Percentiles rank a stretch among this genome's conserved stretches.
Evolutionary conservation across 2,113 vertebrate genomes (phyloP).

Genomic region (Sceloporus tristichus): DNA sequence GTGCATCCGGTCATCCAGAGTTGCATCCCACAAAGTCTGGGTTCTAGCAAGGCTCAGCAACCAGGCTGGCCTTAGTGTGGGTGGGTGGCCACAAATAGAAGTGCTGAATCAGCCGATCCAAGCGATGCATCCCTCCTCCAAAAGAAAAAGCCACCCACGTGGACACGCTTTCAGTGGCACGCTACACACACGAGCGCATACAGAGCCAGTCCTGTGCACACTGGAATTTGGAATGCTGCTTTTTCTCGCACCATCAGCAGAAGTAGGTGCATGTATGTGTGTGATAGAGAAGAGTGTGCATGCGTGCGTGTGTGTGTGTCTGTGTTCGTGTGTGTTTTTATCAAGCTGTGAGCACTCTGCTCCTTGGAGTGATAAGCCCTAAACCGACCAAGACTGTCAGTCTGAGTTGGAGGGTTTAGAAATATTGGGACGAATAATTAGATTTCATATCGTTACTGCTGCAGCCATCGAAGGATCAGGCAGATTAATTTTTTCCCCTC

Average conservation of each 20-base stretch:
- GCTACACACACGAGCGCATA: background rate
- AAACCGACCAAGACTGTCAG: slow-evolving; percentile 74
- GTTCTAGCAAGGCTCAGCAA: too few relatives aligned
- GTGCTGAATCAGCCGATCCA: background rate
- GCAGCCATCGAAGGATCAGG: slow-evolving; percentile 94
- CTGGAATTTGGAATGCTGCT: background rate
- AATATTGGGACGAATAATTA: slow-evolving; percentile 99
- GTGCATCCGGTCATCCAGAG: too few relatives aligned
- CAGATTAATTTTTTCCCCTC: slow-evolving; percentile 89
- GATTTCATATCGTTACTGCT: slow-evolving; percentile 93
- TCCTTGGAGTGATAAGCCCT: slow-evolving; percentile 75
- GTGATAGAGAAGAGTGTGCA: background rate
- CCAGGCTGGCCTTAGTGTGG: too few relatives aligned
- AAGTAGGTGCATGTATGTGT: slow-evolving; percentile 7
- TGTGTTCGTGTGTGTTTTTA: slow-evolving; percentile 55
- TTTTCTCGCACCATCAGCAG: slow-evolving; percentile 66
- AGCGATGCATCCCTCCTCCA: too few relatives aligned
- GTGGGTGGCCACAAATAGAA: background rate
- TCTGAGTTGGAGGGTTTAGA: slow-evolving; percentile 80
- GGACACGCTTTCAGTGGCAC: background rate
- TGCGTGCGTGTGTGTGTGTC: background rate
- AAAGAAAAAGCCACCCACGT: background rate
- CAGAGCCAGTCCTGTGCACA: too few relatives aligned
- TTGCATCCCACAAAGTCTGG: too few relatives aligned
- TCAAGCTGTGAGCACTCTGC: slow-evolving; percentile 68